Evolutionary conservation across 2,113 vertebrate species (phyloP).

Genomic region (Hyperopisus bebe): DNA sequence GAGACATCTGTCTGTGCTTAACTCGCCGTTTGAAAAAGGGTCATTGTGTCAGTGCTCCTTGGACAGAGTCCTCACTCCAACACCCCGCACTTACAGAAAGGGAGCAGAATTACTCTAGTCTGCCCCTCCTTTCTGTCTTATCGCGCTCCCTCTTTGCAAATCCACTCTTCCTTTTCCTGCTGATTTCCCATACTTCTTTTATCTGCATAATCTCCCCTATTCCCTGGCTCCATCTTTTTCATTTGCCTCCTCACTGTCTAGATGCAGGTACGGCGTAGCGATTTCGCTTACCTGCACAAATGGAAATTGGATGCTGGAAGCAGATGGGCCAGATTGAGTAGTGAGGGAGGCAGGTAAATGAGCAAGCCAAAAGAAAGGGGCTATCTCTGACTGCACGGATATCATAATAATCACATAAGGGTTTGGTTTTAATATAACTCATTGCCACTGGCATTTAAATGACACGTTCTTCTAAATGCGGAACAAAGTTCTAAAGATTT

Average conservation of each 20-base stretch:
- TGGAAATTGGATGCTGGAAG: constrained; percentile 15
- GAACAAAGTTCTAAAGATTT: background rate
- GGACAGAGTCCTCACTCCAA: background rate
- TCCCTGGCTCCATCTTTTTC: background rate
- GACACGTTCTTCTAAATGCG: background rate
- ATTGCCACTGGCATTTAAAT: background rate
- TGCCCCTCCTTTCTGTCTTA: background rate
- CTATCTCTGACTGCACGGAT: background rate
- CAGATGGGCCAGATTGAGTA: background rate
- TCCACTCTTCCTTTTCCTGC: background rate
- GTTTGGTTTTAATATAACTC: background rate
- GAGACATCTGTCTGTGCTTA: background rate
- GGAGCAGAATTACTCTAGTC: background rate
- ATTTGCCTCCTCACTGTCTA: background rate
- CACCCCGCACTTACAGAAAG: background rate
- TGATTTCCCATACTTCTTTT: background rate
- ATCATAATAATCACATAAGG: background rate
- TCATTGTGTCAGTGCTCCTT: background rate
- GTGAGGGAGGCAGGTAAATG: background rate
- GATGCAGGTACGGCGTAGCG: background rate
- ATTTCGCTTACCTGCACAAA: background rate
- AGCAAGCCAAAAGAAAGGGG: background rate
- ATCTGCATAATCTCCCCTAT: constrained; percentile 5
- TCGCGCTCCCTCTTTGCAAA: background rate
- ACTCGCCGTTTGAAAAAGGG: background rate